Conservation (phyloP, 2,797 vertebrate species). For the Myiothlypis chrysogaster region DNA sequence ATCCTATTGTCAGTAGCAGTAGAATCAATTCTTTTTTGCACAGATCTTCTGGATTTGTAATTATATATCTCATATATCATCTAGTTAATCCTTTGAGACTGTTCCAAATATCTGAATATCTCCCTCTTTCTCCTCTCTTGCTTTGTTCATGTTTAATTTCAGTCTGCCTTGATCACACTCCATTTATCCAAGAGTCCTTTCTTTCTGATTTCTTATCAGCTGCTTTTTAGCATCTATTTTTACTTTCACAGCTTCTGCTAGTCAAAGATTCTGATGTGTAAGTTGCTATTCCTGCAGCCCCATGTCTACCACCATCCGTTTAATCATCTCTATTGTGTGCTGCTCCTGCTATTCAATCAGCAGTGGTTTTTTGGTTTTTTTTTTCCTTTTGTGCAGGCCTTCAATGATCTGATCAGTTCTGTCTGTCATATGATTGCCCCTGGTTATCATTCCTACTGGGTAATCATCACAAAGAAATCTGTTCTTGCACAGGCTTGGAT, state of each 20-base stretch:
- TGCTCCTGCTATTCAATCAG: conserved; percentile 50
- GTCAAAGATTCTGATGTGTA: conserved; percentile 23
- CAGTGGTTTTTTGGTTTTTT: not conserved
- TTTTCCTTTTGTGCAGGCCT: conserved; percentile 15
- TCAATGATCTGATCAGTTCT: conserved; percentile 29
- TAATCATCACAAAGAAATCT: not conserved
- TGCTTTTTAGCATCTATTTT: conserved; percentile 51
- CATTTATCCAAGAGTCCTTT: not conserved
- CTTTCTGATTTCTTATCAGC: conserved; percentile 49
- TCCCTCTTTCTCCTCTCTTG: not conserved
- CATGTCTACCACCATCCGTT: conserved; percentile 17
- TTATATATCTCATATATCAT: not conserved
- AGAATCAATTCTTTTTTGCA: not conserved
- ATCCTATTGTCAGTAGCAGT: not conserved
- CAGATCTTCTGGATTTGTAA: not conserved
- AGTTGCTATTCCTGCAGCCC: conserved; percentile 41
- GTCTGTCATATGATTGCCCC: conserved; percentile 22
- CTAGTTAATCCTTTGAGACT: not conserved
- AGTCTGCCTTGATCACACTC: not conserved
- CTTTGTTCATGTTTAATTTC: not conserved
- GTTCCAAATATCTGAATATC: not conserved
- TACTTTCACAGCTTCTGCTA: conserved; percentile 42
- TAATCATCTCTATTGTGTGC: conserved; percentile 58
- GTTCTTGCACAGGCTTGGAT: not conserved
- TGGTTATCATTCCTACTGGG: not conserved